These are phyloP conservation scores for Lontra canadensis DNA, from an alignment of 2,113 vertebrate species.

Conservation along the genomic window DNA sequence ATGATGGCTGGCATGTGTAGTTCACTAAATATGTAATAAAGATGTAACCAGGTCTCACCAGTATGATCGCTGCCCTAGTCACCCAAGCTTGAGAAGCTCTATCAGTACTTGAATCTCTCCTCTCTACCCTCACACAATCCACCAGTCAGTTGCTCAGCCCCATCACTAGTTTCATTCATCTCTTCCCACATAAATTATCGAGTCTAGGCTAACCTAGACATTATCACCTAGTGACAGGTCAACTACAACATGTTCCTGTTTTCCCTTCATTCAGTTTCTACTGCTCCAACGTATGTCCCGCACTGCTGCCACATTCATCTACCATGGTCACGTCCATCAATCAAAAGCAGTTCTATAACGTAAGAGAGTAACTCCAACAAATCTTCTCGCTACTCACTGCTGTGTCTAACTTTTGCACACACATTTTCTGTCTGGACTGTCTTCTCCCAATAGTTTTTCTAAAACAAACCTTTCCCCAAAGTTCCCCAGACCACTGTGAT, in stretches of 20 bases:
- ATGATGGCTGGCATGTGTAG: not conserved
- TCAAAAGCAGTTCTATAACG: not conserved
- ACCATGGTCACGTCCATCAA: not conserved
- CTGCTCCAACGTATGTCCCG: not conserved
- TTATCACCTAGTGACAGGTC: not conserved
- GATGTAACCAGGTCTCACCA: not conserved
- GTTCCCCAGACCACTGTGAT: not conserved
- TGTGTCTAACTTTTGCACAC: not conserved
- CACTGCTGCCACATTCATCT: not conserved
- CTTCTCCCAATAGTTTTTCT: not conserved
- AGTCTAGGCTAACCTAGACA: not conserved
- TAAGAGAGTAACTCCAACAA: not conserved
- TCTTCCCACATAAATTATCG: not conserved
- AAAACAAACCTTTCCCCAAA: not conserved
- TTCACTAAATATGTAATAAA: not conserved
- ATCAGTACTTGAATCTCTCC: not conserved
- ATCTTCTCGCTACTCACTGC: not conserved
- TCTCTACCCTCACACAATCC: not conserved
- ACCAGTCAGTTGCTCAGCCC: not conserved
- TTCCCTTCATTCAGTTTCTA: not conserved
- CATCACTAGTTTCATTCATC: not conserved
- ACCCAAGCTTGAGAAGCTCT: not conserved
- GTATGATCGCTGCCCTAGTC: not conserved
- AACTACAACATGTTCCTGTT: not conserved
- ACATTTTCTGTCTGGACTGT: not conserved